These are phyloP conservation scores for Mormyrops boulengeri DNA, from an alignment of 2,797 vertebrate species.

Conservation along the genomic window DNA sequence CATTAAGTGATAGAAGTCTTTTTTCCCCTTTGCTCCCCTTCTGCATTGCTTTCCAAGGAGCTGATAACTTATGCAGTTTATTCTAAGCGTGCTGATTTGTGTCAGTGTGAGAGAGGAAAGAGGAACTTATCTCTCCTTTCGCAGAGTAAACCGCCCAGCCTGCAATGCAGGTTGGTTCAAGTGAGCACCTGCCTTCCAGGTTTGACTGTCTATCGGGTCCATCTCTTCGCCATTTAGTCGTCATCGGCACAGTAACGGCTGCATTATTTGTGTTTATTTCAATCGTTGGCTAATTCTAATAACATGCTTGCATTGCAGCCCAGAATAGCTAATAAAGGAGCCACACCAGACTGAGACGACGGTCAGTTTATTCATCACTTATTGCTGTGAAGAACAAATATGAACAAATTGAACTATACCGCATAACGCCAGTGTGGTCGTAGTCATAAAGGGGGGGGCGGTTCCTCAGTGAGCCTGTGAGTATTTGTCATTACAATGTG, in stretches of 20 bases:
- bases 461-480: constrained; percentile 3
- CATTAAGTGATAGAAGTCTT: constrained; percentile 99
- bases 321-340: neutral
- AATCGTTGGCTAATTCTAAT: neutral
- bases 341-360: constrained; percentile 41
- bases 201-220: constrained; percentile 40
- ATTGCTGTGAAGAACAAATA: constrained; percentile 44
- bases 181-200: constrained; percentile 34
- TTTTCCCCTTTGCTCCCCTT: constrained; percentile 49
- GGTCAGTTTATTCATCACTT: constrained; percentile 50
- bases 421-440: neutral
- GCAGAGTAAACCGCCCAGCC: constrained; percentile 54
- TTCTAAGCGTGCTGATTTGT: constrained; percentile 98
- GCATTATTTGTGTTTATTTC: neutral
- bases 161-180: constrained; percentile 44
- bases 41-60: constrained; percentile 94
- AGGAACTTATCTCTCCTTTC: constrained; percentile 54
- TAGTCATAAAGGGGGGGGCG: neutral
- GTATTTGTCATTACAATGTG: neutral
- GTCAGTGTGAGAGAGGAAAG: constrained; percentile 67
- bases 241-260: neutral
- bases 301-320: neutral
- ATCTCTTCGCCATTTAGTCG: neutral
- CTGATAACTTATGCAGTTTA: constrained; percentile 99
- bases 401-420: neutral